phyloP scores from a whole-genome alignment of 2,113 vertebrate species.

The Melanerpes aurifrons region DNA sequence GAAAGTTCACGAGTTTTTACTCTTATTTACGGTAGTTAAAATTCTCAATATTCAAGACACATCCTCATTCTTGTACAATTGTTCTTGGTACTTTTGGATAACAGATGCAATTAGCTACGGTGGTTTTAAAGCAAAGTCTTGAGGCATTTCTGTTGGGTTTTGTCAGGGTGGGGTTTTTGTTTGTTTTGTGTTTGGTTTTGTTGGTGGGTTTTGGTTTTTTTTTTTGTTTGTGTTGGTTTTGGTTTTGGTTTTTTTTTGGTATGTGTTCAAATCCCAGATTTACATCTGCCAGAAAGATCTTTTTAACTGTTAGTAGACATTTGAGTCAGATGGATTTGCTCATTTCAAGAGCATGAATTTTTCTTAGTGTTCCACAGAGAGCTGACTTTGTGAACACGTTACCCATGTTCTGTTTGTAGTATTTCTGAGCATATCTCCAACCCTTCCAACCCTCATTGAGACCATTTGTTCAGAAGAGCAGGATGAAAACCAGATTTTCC shows the following conservation, averaged over 20 bases:
- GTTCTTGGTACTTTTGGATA: background rate
- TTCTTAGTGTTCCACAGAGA: background rate
- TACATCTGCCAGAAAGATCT: background rate
- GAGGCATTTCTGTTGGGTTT: background rate
- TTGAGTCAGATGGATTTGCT: background rate
- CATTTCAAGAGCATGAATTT: background rate
- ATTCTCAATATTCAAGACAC: background rate
- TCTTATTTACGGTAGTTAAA: background rate
- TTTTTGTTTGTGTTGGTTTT: background rate
- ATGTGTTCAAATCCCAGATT: background rate
- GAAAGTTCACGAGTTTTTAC: background rate
- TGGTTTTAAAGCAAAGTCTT: background rate
- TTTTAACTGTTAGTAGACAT: background rate
- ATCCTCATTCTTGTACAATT: background rate
- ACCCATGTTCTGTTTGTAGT: background rate
- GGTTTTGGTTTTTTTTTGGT: rapidly evolving
- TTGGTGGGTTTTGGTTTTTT: rapidly evolving
- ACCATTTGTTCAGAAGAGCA: background rate
- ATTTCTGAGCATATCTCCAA: background rate
- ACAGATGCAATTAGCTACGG: background rate
- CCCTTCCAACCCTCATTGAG: background rate
- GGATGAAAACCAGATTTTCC: background rate
- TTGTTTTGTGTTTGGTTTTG: background rate
- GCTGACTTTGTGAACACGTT: background rate
- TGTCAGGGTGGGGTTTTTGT: rapidly evolving